These are phyloP conservation scores for Achroia grisella DNA, from an alignment of 1,140 invertebrate species.

Conservation along the genomic window DNA sequence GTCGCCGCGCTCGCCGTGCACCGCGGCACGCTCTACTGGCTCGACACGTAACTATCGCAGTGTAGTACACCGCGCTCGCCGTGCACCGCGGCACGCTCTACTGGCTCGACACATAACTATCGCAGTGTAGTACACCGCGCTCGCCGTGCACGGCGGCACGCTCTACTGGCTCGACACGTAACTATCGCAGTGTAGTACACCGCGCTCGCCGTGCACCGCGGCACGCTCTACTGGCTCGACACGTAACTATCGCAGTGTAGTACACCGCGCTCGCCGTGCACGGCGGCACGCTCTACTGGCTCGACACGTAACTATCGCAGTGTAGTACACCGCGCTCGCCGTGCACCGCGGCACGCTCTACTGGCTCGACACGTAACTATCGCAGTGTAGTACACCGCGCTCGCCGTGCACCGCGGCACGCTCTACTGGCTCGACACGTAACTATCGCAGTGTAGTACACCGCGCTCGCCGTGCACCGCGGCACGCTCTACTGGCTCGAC, in stretches of 20 bases:
- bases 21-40: constrained; percentile 89
- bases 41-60: constrained; percentile 78
- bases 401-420: no score
- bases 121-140: constrained; percentile 82
- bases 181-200: constrained; percentile 74
- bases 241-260: constrained; percentile 58
- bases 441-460: no score
- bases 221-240: constrained; percentile 93
- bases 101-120: constrained; percentile 85
- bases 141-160: constrained; percentile 81
- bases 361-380: no score
- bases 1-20: constrained; percentile 83
- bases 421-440: no score
- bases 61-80: constrained; percentile 85
- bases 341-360: no score
- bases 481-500: no score
- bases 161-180: constrained; percentile 91
- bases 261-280: no score
- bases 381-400: no score
- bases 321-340: no score
- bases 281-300: no score
- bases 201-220: constrained; percentile 82
- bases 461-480: no score
- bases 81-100: constrained; percentile 85
- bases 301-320: no score